A percentile compares a stretch with the other conserved stretches of the same genome.
Evolutionary conservation across 2,797 vertebrate genomes (phyloP).

Genomic region (Propithecus deckenii): DNA sequence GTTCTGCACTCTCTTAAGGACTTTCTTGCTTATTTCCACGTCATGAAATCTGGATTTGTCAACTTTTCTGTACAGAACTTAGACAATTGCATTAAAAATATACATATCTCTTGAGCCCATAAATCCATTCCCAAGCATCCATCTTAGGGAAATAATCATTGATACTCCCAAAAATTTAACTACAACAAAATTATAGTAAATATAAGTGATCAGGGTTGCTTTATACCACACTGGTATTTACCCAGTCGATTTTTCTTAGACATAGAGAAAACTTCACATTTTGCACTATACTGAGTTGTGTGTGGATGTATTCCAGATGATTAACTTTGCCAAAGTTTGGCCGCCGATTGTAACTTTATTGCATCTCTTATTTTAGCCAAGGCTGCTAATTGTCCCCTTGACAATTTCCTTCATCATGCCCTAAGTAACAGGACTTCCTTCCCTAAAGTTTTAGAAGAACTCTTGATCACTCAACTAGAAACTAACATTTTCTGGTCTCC

Average conservation of each 20-base stretch:
- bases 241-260: not conserved
- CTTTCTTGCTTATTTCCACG: not conserved
- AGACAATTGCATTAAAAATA: not conserved
- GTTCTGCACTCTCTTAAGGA: not conserved
- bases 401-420: not conserved
- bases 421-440: not conserved
- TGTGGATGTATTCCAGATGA: not conserved
- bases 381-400: not conserved
- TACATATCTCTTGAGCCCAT: not conserved
- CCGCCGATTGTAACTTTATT: not conserved
- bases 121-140: not conserved
- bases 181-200: not conserved
- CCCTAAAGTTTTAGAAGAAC: not conserved
- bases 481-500: not conserved
- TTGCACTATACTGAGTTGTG: not conserved
- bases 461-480: not conserved
- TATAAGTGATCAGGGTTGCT: not conserved
- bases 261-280: not conserved
- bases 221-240: not conserved
- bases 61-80: not conserved
- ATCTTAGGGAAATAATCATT: conserved; percentile 26
- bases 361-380: not conserved
- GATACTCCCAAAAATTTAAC: not conserved
- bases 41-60: not conserved
- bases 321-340: not conserved